Base-by-base conservation (phyloP, 37 sponge, comb jelly and placozoan species). In the Mnemiopsis leidyi region DNA sequence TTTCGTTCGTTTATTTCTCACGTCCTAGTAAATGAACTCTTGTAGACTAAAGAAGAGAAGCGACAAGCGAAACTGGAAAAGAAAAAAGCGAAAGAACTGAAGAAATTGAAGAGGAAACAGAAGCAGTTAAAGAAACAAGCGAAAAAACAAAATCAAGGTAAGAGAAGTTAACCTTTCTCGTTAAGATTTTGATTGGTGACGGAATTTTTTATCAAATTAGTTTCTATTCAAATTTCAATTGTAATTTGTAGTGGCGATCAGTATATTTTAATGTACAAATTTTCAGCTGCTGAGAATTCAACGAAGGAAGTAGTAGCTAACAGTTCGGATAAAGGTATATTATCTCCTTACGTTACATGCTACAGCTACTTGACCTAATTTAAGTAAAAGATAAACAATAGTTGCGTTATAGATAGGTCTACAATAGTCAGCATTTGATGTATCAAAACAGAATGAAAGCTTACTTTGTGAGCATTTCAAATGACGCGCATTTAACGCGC, bases 41-140 rank as follows among this genome's bases (percentile, higher is more conserved):
- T 71, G 16, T 30, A 77, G 79, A 77, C 36, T 32, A 77, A 77
- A 77, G 79, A 77, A 33, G 79, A 77, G 35, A 77, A 34, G 33
- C 26, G 79, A 33, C 33, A 31, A 77, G 79, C 79, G 18, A 77
- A 77, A 20, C 2, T 77, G 33, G 79, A 77, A 77, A 77, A 32
- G 79, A 77, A 77, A 18, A 33, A 36, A 28, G 26, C 32, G 1
- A 77, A 77, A 77, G 79, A 77, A 20, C 79, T 32, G 79, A 77
- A 32, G 35, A 77, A 77, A 18, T 20, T 34, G 33, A 26, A 77
- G 32, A 77, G 33, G 33, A 1, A 31, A 9, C 36, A 26, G 20
- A 77, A 77, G 36, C 30, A 77, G 18, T 1, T 32, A 36, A 77
- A 77, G 36, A 77, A 77, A 32, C 79, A 20, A 16, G 18, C 18